These are phyloP conservation scores for Polymixis lichenea DNA, from an alignment of 2,888 invertebrate genomes.

Conservation along the genomic window DNA sequence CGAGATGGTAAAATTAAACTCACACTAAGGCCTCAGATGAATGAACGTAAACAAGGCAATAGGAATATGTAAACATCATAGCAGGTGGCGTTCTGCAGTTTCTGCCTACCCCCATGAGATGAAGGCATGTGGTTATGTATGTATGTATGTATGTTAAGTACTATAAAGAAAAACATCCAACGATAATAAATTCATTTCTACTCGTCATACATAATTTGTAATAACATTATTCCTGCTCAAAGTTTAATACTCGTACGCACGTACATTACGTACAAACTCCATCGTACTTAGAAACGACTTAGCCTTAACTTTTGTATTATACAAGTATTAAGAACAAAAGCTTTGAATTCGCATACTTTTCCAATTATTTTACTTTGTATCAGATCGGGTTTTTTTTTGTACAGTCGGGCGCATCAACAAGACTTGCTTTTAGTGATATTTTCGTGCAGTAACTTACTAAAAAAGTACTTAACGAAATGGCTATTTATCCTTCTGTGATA, in stretches of 20 bases:
- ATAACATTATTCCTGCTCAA: conserved; percentile 40
- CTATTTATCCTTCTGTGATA: not conserved
- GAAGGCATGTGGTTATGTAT: too few relatives aligned
- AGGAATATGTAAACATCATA: too few relatives aligned
- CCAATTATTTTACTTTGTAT: conserved; percentile 60
- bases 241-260: conserved; percentile 22
- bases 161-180: too few relatives aligned
- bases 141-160: too few relatives aligned
- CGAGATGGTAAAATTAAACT: too few relatives aligned
- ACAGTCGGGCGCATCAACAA: not conserved
- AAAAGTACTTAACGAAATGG: not conserved
- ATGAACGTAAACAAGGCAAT: too few relatives aligned
- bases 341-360: conserved; percentile 59
- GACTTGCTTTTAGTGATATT: not conserved
- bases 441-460: not conserved
- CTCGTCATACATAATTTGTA: conserved; percentile 1
- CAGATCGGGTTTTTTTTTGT: conserved; percentile 37
- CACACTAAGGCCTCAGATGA: too few relatives aligned
- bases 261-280: conserved; percentile 27
- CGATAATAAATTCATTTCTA: too few relatives aligned
- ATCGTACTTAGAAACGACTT: conserved; percentile 58
- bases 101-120: too few relatives aligned
- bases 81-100: too few relatives aligned
- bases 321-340: conserved; percentile 61
- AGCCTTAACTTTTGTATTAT: conserved; percentile 56